phyloP scores from a whole-genome alignment of 2,888 invertebrate genomes.

The Nymphalis c-album region DNA sequence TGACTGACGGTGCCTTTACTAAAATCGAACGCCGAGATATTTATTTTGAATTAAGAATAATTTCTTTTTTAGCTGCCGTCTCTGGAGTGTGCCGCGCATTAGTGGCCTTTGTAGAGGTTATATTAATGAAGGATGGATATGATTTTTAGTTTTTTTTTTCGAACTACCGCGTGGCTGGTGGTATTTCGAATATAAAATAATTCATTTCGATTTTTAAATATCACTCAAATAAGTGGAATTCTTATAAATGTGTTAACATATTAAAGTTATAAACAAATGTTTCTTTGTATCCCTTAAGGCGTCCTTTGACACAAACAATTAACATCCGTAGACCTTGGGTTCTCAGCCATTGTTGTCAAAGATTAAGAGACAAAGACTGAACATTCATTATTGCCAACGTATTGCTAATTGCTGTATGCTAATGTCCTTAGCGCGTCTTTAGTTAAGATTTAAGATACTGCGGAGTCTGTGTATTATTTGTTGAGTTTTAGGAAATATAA shows the following conservation, averaged over 20 bases:
- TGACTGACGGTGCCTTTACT: constrained; percentile 69
- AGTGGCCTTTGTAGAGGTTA: constrained; percentile 69
- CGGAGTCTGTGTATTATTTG: constrained; percentile 19
- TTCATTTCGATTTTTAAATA: background rate
- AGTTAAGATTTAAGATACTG: constrained; percentile 40
- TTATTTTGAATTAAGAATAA: constrained; percentile 74
- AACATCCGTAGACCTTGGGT: constrained; percentile 24
- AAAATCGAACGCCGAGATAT: constrained; percentile 58
- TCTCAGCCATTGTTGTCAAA: constrained; percentile 21
- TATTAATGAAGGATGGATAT: constrained; percentile 70
- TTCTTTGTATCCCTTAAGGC: constrained; percentile 21
- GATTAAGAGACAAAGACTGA: constrained; percentile 44
- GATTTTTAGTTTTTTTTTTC: constrained; percentile 44
- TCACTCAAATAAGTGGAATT: background rate
- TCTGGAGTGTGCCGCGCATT: constrained; percentile 77
- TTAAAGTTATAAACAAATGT: constrained; percentile 1
- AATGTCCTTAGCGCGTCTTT: constrained; percentile 39
- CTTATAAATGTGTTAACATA: constrained; percentile 1
- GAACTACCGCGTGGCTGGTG: constrained; percentile 56
- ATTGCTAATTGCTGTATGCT: constrained; percentile 51
- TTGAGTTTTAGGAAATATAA: constrained; percentile 12
- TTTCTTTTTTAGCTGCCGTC: constrained; percentile 77
- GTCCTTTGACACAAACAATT: constrained; percentile 27
- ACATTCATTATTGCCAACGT: constrained; percentile 49
- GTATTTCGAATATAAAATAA: constrained; percentile 1